Evolutionary conservation across 2,113 vertebrate species (phyloP).

Genomic region (Alethe diademata): DNA sequence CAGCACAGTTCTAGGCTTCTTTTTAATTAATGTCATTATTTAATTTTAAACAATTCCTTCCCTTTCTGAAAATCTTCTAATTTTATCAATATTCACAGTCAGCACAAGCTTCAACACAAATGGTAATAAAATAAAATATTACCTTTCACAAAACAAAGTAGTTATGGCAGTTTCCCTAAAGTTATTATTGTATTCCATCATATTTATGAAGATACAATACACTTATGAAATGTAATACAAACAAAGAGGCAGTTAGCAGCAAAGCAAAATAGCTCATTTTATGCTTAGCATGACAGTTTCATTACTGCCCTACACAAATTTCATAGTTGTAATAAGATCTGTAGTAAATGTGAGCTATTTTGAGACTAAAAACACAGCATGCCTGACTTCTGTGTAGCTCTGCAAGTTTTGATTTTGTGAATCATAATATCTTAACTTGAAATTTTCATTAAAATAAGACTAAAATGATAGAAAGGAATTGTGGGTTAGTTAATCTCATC

Average conservation of each 20-base stretch:
- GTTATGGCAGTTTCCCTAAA: slow-evolving; percentile 10
- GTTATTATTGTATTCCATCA: slow-evolving; percentile 73
- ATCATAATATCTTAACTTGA: slow-evolving; percentile 24
- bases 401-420: slow-evolving; percentile 42
- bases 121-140: not conserved
- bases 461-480: not conserved
- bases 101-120: not conserved
- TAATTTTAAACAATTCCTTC: not conserved
- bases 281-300: slow-evolving; percentile 65
- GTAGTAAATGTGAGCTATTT: slow-evolving; percentile 68
- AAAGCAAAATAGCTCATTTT: slow-evolving; percentile 58
- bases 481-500: not conserved
- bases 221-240: slow-evolving; percentile 56
- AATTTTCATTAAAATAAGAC: not conserved
- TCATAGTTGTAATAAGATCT: slow-evolving; percentile 63
- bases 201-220: slow-evolving; percentile 56
- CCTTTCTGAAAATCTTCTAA: not conserved
- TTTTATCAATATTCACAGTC: not conserved
- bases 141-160: slow-evolving; percentile 38
- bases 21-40: not conserved
- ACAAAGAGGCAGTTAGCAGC: slow-evolving; percentile 65
- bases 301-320: slow-evolving; percentile 64
- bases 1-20: not conserved
- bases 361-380: slow-evolving; percentile 48
- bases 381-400: not conserved